Evolutionary conservation across 2,797 vertebrate species (phyloP).

Genomic region (Gymnodraco acuticeps): DNA sequence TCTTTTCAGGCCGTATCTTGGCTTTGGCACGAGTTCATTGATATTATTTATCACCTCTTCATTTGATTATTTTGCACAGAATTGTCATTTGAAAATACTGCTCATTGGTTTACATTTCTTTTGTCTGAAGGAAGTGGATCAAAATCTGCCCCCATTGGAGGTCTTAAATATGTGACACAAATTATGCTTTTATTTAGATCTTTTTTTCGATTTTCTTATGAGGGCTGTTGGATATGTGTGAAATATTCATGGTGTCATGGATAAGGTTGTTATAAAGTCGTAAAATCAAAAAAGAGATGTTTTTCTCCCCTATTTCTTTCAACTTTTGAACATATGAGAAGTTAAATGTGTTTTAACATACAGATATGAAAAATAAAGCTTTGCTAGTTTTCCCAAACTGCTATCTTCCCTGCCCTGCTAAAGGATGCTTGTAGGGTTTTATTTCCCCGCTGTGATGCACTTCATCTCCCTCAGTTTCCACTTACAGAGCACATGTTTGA

Average conservation of each 20-base stretch:
- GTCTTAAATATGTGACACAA: background rate
- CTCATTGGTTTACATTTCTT: background rate
- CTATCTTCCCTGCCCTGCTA: background rate
- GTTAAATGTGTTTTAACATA: background rate
- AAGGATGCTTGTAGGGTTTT: background rate
- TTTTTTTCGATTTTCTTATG: too few relatives aligned
- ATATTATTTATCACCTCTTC: background rate
- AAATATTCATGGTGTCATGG: too few relatives aligned
- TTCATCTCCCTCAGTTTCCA: background rate
- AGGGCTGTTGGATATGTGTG: too few relatives aligned
- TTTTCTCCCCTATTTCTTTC: background rate
- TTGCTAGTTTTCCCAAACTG: background rate
- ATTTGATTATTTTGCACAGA: background rate
- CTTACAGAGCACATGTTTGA: background rate
- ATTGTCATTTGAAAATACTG: background rate
- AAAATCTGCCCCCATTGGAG: background rate
- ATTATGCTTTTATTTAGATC: background rate
- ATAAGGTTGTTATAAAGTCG: too few relatives aligned
- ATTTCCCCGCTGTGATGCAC: background rate
- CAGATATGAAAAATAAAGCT: background rate
- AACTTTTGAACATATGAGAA: background rate
- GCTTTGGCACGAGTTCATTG: too few relatives aligned
- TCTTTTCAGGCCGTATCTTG: background rate
- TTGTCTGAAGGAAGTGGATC: background rate
- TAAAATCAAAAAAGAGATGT: background rate